Evolutionary conservation across 1,140 invertebrate genomes (phyloP), one percentile per base, ranked within the genome.

Genomic region (Sitobion miscanthi): DNA sequence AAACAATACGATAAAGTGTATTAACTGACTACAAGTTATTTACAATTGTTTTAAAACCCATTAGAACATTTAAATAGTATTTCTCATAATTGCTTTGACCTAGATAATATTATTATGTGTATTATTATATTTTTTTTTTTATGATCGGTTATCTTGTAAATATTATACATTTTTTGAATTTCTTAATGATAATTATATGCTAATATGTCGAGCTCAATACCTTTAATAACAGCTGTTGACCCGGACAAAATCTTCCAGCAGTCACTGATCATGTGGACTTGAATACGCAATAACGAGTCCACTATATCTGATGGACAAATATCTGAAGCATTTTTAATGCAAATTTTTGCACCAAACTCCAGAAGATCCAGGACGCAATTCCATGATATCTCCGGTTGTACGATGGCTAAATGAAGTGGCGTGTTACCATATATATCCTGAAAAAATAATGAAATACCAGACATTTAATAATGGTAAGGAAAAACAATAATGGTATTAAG

Each of bases 371-470:
- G 94, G 42, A 96, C 95, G 94, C 96, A 96, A 83, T 96, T 95
- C 95, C 95, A 95, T 38, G 95, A 95, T 42, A 96, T 95, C 83
- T 95, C 95, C 25, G 95, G 95, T 94, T 96, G 96, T 90, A 95
- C 95, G 35, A 96, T 95, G 57, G 95, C 96, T 54, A 96, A 94
- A 94, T 96, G 96, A 2, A 96, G 95, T 0, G 96, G 96, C 9
- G 96, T 96, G 94, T 96, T 96, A 30, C 96, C 96, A 62, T 96
- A 94, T 14, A 94, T 94, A 94, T 97, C 96, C 94, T 95, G 94
- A 20, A 96, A 95, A 49, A 86, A 69, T 90, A 69, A 42, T 85
- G 3, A 45, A 85, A 85, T 25, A 85, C 25, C 11, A 85, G n/a
- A 42, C 21, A 25, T 85, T 42, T 45, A 11, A 23, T 30, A 30